phyloP scores from a whole-genome alignment of 2,113 vertebrate species.

The Ophthalmolycus amberensis region DNA sequence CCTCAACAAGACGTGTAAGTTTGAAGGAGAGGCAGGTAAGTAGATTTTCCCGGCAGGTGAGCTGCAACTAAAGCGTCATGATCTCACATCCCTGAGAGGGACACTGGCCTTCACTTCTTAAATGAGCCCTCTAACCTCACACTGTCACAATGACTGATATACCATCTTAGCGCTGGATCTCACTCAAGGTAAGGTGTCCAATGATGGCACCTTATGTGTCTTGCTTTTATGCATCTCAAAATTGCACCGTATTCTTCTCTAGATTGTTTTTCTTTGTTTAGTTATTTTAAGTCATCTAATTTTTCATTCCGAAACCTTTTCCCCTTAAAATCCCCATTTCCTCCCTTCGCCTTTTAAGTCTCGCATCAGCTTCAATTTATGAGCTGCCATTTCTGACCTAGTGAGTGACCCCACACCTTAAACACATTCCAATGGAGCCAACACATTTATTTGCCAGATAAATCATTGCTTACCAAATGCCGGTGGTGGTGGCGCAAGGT shows the following conservation, averaged over 20 bases:
- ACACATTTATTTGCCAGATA: slow-evolving; percentile 82
- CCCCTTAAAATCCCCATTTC: slow-evolving; percentile 10
- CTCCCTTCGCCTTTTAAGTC: slow-evolving; percentile 39
- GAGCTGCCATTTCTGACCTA: slow-evolving; percentile 79
- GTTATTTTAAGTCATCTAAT: slow-evolving; percentile 5
- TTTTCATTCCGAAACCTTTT: slow-evolving; percentile 46
- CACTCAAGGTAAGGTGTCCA: slow-evolving; percentile 74
- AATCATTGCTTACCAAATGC: slow-evolving; percentile 81
- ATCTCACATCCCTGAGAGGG: slow-evolving; percentile 61
- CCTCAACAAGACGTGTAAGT: slow-evolving; percentile 36
- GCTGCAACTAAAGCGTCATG: slow-evolving; percentile 68
- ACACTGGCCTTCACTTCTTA: slow-evolving; percentile 74
- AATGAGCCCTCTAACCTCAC: slow-evolving; percentile 77
- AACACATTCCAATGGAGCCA: slow-evolving; percentile 81
- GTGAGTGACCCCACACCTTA: slow-evolving; percentile 75
- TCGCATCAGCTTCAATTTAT: slow-evolving; percentile 74
- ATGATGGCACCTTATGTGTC: slow-evolving; percentile 54
- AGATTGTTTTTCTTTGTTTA: slow-evolving; percentile 28
- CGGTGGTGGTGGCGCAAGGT: slow-evolving; percentile 72
- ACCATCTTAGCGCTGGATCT: slow-evolving; percentile 50
- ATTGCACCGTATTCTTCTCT: slow-evolving; percentile 24
- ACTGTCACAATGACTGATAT: slow-evolving; percentile 72
- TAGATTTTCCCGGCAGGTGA: slow-evolving; percentile 67
- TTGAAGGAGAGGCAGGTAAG: slow-evolving; percentile 49
- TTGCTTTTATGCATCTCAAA: slow-evolving; percentile 51